Conservation (phyloP, 2,113 vertebrate genomes). For the Pholis gunnellus region DNA sequence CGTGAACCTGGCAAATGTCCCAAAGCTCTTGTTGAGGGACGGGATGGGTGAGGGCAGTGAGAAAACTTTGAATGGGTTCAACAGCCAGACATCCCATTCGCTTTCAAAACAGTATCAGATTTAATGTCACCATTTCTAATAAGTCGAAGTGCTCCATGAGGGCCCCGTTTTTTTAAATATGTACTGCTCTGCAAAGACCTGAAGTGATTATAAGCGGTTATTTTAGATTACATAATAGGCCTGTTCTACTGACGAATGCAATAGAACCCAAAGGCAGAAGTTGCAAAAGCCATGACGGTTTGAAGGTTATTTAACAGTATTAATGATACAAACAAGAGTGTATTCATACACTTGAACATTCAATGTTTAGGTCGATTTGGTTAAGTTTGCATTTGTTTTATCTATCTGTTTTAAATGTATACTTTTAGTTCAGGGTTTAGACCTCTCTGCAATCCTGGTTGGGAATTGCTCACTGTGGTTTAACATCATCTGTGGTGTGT, state of each 20-base stretch:
- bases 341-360: neutral
- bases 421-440: neutral
- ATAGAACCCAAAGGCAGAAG: slow-evolving; percentile 48
- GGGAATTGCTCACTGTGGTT: neutral
- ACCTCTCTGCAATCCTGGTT: neutral
- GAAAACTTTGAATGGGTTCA: slow-evolving; percentile 31
- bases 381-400: neutral
- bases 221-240: slow-evolving; percentile 39
- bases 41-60: neutral
- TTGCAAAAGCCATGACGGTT: neutral
- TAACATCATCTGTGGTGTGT: neutral
- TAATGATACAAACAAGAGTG: neutral
- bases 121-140: slow-evolving; percentile 17
- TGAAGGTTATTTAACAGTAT: neutral
- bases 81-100: slow-evolving; percentile 16
- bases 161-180: slow-evolving; percentile 16
- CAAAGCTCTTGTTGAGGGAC: slow-evolving; percentile 24
- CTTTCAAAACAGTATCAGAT: slow-evolving; percentile 7
- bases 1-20: slow-evolving; percentile 22
- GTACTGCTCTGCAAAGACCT: slow-evolving; percentile 11
- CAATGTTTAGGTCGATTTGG: neutral
- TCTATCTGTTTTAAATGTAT: neutral
- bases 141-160: neutral
- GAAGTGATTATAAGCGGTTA: neutral
- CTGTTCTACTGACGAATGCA: slow-evolving; percentile 11